Conservation (phyloP, 64 coral and sea anemone genomes). For the Orbicella faveolata region DNA sequence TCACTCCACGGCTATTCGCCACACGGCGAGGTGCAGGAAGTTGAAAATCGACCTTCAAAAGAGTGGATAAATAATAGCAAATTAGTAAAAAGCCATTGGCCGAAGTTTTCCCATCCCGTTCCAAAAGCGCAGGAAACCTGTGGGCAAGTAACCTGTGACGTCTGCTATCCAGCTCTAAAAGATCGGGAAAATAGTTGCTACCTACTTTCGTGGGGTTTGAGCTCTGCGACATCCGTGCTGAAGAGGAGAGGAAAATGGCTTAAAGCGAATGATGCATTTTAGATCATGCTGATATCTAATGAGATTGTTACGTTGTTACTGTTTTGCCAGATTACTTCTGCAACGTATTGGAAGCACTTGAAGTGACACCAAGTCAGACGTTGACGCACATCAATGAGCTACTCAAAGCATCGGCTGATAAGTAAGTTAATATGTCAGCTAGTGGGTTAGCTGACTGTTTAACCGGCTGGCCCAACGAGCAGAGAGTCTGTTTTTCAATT, state of each 20-base stretch:
- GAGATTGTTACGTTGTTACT: background rate
- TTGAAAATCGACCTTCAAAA: background rate
- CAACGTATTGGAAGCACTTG: constrained; percentile 94
- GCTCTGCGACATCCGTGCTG: no score
- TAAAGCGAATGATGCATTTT: background rate
- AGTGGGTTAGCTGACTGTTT: background rate
- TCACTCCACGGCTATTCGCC: background rate
- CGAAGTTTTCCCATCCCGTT: no score
- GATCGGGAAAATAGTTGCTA: background rate
- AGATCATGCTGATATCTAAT: background rate
- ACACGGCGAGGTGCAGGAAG: background rate
- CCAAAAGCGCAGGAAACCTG: background rate
- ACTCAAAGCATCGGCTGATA: constrained; percentile 58
- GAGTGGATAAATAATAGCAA: no score
- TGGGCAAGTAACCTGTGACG: background rate
- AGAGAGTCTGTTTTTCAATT: background rate
- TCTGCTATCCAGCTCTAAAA: background rate
- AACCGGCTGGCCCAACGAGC: background rate
- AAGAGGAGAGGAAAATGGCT: no score
- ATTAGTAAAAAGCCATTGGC: no score
- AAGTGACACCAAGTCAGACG: constrained; percentile 74
- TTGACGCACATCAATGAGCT: constrained; percentile 78
- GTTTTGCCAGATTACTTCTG: constrained; percentile 92
- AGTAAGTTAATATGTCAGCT: constrained; percentile 42
- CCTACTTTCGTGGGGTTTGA: no score